Base-by-base conservation (phyloP, 2,888 invertebrate genomes). In the Acrocera orbiculus region DNA sequence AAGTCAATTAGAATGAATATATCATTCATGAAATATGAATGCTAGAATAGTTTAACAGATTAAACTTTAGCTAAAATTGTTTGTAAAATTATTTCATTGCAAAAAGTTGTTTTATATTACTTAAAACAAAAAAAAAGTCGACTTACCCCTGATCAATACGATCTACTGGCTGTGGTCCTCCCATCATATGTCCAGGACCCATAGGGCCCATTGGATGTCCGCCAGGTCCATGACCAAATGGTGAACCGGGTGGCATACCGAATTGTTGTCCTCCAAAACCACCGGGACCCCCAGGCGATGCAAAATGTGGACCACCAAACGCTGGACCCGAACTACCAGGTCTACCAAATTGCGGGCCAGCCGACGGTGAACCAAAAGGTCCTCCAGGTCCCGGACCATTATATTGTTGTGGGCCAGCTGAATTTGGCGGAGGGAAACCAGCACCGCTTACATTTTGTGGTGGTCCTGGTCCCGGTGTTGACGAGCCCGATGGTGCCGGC, bases 401-500 rank as follows among this genome's bases (percentile, higher is more conserved):
- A 51, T 75, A 76, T 28, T 73, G 71, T 11, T 70, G 69, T 8
- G 61, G 60, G 16, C 58, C 60, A 9, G 66, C 58, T 46, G 64
- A 63, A 22, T 63, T 60, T 30, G 68, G 64, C 39, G 64, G 66
- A 34, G 64, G 64, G 48, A 65, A 69, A 41, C 62, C 66, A 39
- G 63, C 64, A 40, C 62, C 61, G 34, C 61, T 62, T 38, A 66
- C 64, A 50, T 56, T 62, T 48, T 67, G 69, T 33, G 73, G 70
- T 37, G 72, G 71, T 34, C 68, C 70, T 15, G 77, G 80, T 39
- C 81, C 83, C 7, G 85, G 83, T 25, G 85, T 82, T 46, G 83
- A 83, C 31, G 77, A 70, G 50, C 74, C 83, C 50, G 70, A 83
- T 45, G 80, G 83, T 51, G 75, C 80, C 49, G 86, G 86, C 42